phyloP scores from a whole-genome alignment of 2,113 vertebrate species.

The Lanius ludovicianus region DNA sequence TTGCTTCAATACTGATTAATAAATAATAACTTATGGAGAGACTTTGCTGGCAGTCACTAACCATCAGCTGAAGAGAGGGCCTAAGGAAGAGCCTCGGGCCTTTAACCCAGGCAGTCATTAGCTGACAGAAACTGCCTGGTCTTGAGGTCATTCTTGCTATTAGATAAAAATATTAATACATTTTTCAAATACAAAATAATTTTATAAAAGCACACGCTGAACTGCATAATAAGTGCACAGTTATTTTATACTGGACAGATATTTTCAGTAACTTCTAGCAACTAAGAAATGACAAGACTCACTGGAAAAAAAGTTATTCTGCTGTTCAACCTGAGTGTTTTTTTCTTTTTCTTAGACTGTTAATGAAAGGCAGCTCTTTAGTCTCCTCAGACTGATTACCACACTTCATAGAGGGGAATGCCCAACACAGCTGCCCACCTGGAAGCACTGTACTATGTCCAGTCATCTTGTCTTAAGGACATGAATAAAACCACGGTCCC shows the following conservation, averaged over 20 bases:
- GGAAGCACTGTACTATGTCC: background rate
- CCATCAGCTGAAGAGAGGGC: background rate
- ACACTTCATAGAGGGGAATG: background rate
- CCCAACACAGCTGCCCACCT: background rate
- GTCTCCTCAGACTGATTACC: background rate
- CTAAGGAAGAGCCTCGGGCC: slow-evolving; percentile 1
- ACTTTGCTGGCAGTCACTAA: slow-evolving; percentile 63
- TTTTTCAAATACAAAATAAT: slow-evolving; percentile 55
- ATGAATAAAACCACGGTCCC: background rate
- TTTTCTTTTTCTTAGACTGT: background rate
- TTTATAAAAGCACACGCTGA: background rate
- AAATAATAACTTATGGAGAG: slow-evolving; percentile 57
- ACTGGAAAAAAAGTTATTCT: background rate
- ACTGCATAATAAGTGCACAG: background rate
- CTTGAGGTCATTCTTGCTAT: slow-evolving; percentile 50
- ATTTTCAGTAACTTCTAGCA: background rate
- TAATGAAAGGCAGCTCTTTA: background rate
- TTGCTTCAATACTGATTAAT: slow-evolving; percentile 69
- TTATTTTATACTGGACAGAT: background rate
- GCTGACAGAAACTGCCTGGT: slow-evolving; percentile 64
- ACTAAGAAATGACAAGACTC: background rate
- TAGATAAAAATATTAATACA: slow-evolving; percentile 9
- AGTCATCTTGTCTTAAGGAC: background rate
- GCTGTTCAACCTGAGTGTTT: background rate
- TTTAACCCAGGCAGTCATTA: slow-evolving; percentile 51